Base-by-base conservation (phyloP, 1,140 invertebrate genomes). In the Diorhabda carinulata region DNA sequence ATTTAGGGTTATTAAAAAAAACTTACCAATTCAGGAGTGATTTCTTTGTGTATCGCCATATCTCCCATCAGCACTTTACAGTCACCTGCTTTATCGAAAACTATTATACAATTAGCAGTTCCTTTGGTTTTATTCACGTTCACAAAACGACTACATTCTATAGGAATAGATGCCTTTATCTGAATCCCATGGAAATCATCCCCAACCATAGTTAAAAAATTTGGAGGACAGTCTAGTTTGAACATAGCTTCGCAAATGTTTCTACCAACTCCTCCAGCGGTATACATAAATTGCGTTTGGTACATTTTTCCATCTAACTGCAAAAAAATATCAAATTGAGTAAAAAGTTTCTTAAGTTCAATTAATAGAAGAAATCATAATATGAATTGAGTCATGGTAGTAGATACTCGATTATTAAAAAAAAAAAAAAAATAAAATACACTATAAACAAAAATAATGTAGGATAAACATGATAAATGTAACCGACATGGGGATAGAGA, bases 221-320 rank as follows among this genome's bases (percentile, higher is more conserved):
- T 83, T 0, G 90, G 87, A 2, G 83, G 78, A 4, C 83, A 84
- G 25, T 89, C 88, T 4, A 98, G 83, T 73, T 91, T 88, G 64
- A 85, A 84, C 5, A 98, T 81, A 59, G 91, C 91, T 72, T 96
- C 93, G 0, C 93, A 92, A n/a, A 98, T 84, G 78, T 98, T 98
- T 45, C 95, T 85, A 0, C 88, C 96, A 0, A 98, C 97, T 7
- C 96, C 96, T 3, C 96, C 96, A 8, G 86, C 88, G 57, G 85
- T 86, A 68, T 86, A 84, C n/a, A 83, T 81, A 58, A 89, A 87
- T 66, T 81, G 80, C 6, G 90, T 89, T 2, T 78, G 76, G 74
- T 94, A 88, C n/a, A 92, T 95, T 70, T 90, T 86, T 3, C 93
- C 93, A 79, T 95, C 89, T 47, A 90, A 74, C 88, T 92, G 81